Conservation (phyloP, 2,797 vertebrate genomes). For the Sebastes vulpes region DNA sequence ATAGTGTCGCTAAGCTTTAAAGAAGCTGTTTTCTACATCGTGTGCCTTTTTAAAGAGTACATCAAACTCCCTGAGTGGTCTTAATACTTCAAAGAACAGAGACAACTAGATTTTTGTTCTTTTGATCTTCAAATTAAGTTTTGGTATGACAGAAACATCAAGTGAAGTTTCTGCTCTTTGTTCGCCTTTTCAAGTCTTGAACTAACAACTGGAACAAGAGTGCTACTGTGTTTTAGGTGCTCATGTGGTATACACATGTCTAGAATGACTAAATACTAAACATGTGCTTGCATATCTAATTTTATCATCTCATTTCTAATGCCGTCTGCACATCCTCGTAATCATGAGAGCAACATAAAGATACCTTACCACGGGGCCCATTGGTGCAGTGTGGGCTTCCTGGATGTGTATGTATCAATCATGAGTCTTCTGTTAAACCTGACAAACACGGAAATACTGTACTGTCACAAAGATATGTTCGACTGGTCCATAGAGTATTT, state of each 20-base stretch:
- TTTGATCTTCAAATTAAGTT: slow-evolving; percentile 24
- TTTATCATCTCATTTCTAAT: background rate
- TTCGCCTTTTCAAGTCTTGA: slow-evolving; percentile 3
- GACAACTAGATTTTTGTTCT: slow-evolving; percentile 2
- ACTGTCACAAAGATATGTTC: background rate
- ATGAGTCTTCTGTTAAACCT: background rate
- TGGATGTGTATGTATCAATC: background rate
- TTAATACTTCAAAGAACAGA: slow-evolving; percentile 25
- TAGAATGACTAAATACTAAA: background rate
- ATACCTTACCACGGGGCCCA: background rate
- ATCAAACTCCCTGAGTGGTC: slow-evolving; percentile 16
- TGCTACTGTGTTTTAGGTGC: background rate
- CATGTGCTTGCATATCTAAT: background rate
- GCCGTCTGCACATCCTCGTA: background rate
- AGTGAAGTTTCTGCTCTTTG: slow-evolving; percentile 7
- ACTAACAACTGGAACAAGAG: background rate
- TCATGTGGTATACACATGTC: background rate
- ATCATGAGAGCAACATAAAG: background rate
- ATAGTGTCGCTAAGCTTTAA: slow-evolving; percentile 20
- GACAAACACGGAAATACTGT: background rate
- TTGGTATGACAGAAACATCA: slow-evolving; percentile 9
- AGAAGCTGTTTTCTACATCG: background rate
- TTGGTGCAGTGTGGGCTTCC: background rate
- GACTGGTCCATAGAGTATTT: background rate
- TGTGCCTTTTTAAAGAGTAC: slow-evolving; percentile 6